A percentile compares a stretch with the other conserved stretches of the same genome.
Conservation (phyloP, 2,113 vertebrate genomes). For the Aphelocoma coerulescens region DNA sequence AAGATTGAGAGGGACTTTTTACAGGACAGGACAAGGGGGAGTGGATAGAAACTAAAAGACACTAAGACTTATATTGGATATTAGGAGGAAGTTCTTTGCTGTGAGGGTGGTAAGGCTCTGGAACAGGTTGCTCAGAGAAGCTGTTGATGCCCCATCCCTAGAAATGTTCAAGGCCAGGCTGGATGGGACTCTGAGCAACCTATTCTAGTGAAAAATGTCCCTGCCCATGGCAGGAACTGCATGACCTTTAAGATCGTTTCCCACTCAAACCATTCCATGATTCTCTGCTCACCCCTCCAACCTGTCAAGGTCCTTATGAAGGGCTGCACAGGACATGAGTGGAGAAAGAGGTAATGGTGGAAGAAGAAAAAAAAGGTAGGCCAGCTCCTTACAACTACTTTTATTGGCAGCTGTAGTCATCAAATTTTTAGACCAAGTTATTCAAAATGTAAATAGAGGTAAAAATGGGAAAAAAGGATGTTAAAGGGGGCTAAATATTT, state of each 20-base stretch:
- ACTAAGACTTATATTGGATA: neutral
- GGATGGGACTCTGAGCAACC: neutral
- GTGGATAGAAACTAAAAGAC: neutral
- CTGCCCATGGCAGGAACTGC: neutral
- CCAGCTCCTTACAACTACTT: neutral
- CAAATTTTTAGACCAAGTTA: neutral
- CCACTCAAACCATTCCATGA: neutral
- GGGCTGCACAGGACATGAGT: neutral
- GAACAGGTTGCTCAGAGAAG: too few relatives aligned
- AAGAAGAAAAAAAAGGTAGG: neutral
- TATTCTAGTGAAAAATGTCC: neutral
- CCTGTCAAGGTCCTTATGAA: neutral
- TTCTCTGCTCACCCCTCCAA: neutral
- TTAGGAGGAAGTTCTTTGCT: neutral
- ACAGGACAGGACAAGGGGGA: neutral
- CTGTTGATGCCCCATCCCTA: neutral
- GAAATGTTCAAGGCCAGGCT: neutral
- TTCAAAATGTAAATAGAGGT: neutral
- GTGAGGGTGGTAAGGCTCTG: neutral
- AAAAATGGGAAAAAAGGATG: neutral
- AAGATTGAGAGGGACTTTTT: neutral
- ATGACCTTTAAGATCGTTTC: neutral
- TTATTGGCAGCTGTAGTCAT: neutral
- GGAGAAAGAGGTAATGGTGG: neutral
- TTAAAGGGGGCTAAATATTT: neutral